Conservation (phyloP, 2,888 invertebrate genomes). For the Deroplatys truncata region DNA sequence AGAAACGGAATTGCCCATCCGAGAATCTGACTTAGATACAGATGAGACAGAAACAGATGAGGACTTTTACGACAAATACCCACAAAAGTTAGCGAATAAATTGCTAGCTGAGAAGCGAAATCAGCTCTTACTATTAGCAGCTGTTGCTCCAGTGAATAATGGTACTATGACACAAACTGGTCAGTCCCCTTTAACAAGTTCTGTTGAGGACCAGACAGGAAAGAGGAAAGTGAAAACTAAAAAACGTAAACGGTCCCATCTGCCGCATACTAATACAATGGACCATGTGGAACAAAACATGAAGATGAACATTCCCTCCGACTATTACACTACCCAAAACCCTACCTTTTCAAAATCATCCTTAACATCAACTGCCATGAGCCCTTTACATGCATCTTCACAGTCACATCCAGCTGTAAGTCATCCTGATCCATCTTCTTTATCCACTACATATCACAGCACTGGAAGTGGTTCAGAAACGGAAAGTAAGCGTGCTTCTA, state of each 20-base stretch:
- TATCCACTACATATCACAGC: conserved; percentile 39
- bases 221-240: conserved; percentile 55
- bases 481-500: conserved; percentile 65
- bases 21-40: conserved; percentile 81
- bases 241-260: conserved; percentile 63
- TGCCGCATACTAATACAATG: conserved; percentile 34
- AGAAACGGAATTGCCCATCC: conserved; percentile 58
- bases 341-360: conserved; percentile 14
- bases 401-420: not conserved
- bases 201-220: conserved; percentile 42
- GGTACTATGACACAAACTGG: conserved; percentile 34
- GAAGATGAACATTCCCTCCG: conserved; percentile 53
- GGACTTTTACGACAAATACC: conserved; percentile 82
- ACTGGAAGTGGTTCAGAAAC: conserved; percentile 48
- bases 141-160: conserved; percentile 49
- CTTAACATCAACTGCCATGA: not conserved
- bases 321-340: conserved; percentile 36
- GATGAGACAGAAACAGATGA: conserved; percentile 82
- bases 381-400: not conserved
- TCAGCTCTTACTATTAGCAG: conserved; percentile 59
- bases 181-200: conserved; percentile 1
- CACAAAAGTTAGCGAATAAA: conserved; percentile 69
- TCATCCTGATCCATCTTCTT: conserved; percentile 27
- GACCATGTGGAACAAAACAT: conserved; percentile 47
- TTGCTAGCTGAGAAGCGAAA: conserved; percentile 70